Percentiles rank a stretch among this genome's conserved stretches.
These are phyloP conservation scores for Amiota mariae DNA, from an alignment of 2,888 invertebrate genomes.

Conservation along the genomic window DNA sequence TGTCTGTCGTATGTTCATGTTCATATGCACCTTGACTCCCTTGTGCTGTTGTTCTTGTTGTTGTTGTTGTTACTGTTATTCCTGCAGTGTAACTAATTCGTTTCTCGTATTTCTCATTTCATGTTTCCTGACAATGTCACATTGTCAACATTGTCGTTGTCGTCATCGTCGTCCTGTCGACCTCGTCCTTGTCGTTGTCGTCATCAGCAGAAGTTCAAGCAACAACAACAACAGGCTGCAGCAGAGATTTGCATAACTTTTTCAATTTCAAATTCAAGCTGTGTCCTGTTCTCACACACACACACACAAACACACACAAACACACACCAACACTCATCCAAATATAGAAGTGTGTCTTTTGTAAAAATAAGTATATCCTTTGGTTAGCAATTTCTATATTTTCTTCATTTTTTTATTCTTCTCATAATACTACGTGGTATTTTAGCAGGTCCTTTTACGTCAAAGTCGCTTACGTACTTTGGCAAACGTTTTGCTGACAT, in stretches of 20 bases:
- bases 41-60: too few species aligned
- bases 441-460: slow-evolving; percentile 54
- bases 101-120: slow-evolving; percentile 51
- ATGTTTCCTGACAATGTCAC: slow-evolving; percentile 47
- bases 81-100: slow-evolving; percentile 60
- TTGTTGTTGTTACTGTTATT: neutral
- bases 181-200: neutral
- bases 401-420: neutral
- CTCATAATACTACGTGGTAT: neutral
- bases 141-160: slow-evolving; percentile 44
- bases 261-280: slow-evolving; percentile 66
- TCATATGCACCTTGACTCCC: too few species aligned
- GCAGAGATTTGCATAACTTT: slow-evolving; percentile 63
- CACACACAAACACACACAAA: too few species aligned
- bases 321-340: too few species aligned
- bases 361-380: slow-evolving; percentile 9
- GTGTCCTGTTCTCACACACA: slow-evolving; percentile 55
- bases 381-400: neutral
- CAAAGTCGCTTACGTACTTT: slow-evolving; percentile 58
- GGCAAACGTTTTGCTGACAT: slow-evolving; percentile 28
- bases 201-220: slow-evolving; percentile 32
- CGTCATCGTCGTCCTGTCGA: neutral
- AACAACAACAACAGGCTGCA: slow-evolving; percentile 33
- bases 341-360: too few species aligned
- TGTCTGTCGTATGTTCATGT: slow-evolving; percentile 25